Evolutionary conservation across 2,113 vertebrate species (phyloP).

Genomic region (Carettochelys insculpta): DNA sequence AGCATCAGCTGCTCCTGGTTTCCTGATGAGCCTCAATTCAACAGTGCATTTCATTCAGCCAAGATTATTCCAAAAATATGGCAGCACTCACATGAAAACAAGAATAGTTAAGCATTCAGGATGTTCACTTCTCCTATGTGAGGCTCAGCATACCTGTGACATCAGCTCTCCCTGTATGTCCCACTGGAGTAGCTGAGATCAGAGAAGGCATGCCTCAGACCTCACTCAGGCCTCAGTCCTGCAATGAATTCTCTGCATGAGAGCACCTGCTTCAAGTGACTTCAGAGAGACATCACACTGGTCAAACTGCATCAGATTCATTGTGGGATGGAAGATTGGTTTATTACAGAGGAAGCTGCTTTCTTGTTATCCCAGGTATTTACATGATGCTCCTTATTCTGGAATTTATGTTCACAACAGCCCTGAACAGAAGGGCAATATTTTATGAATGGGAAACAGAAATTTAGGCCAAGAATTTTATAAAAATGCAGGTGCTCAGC

Average conservation of each 20-base stretch:
- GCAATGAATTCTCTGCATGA: background rate
- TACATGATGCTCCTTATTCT: background rate
- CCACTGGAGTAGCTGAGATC: background rate
- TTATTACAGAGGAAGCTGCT: background rate
- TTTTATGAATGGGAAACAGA: background rate
- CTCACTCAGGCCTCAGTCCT: background rate
- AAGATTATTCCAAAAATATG: background rate
- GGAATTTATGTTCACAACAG: background rate
- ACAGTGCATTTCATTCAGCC: background rate
- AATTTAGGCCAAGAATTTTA: background rate
- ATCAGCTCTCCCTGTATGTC: background rate
- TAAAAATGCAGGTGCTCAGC: background rate
- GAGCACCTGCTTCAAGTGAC: background rate
- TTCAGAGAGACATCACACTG: background rate
- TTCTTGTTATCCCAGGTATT: background rate
- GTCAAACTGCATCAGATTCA: background rate
- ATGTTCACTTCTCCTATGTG: background rate
- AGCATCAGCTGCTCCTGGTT: background rate
- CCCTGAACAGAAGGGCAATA: background rate
- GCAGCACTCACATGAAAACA: too few species aligned
- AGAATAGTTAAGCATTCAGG: background rate
- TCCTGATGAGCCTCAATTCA: background rate
- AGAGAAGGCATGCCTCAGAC: background rate
- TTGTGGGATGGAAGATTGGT: background rate
- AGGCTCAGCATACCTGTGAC: background rate